Evolutionary conservation across 37 sponge, comb jelly and placozoan genomes (phyloP), one percentile per base, ranked within the genome.

Genomic region (Tethya wilhelma): DNA sequence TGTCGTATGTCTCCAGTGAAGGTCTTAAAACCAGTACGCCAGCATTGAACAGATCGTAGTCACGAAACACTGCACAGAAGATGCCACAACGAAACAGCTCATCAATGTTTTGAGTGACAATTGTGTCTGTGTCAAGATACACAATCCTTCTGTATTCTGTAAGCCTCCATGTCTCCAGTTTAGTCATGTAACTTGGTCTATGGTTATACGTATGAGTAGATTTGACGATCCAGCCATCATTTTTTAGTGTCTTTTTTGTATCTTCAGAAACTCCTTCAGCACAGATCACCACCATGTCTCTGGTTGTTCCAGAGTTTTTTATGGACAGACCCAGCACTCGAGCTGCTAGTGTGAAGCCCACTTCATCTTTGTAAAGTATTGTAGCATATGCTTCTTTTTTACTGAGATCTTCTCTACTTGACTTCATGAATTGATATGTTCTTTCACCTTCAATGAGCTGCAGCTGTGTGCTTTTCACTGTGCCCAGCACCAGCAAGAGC

Each of bases 321-420:
- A 81, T 59, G 12, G 82, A 81, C n/a, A 41, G 82, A 0, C 82
- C 73, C 30, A 81, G 56, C 8, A 81, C 82, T 58, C 82, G 56
- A 12, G 42, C 63, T 5, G 64, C 62, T 4, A 81, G 64, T 7
- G 59, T 20, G 59, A 72, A 81, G 3, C 64, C n/a, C n/a, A n/a
- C n/a, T n/a, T n/a, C n/a, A n/a, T n/a, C 69, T 23, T 32, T 65
- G 32, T 77, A 77, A 2, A 64, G 46, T 38, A 77, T 1, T 0
- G 78, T 43, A 1, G 64, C 78, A 33, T 43, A 77, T 1, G 78
- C 78, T 63, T 64, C 65, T 33, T 65, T 65, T 20, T n/a, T n/a
- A n/a, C n/a, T n/a, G n/a, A n/a, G n/a, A n/a, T n/a, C n/a, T n/a
- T n/a, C n/a, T n/a, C n/a, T n/a, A n/a, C n/a, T n/a, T n/a, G n/a